A percentile compares a stretch with the other conserved stretches of the same genome.
These are phyloP conservation scores for Mugil cephalus DNA, from an alignment of 2,113 vertebrate species.

Conservation along the genomic window DNA sequence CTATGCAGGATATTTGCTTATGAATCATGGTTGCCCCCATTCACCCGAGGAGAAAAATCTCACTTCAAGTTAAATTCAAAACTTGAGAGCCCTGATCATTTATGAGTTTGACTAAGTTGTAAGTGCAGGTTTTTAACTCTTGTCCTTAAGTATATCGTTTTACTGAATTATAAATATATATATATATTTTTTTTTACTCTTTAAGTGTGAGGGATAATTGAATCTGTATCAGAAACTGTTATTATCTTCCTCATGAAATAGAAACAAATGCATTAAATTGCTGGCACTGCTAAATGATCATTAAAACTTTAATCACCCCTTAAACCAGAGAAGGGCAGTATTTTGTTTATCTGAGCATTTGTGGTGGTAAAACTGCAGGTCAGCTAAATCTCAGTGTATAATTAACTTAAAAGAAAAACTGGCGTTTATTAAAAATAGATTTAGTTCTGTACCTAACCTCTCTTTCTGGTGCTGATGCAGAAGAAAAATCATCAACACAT, in stretches of 20 bases:
- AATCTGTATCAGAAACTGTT: neutral
- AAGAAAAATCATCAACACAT: constrained; percentile 16
- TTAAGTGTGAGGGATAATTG: neutral
- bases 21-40: no score
- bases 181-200: neutral
- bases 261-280: neutral
- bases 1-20: no score
- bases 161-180: neutral
- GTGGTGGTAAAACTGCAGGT: constrained; percentile 17
- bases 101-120: neutral
- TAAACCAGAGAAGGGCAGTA: neutral
- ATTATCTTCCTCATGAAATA: neutral
- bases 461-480: constrained; percentile 22
- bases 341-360: neutral
- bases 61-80: no score
- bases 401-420: constrained; percentile 34
- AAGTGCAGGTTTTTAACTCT: neutral
- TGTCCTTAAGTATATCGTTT: neutral
- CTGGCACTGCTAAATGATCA: neutral
- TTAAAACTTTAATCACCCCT: neutral
- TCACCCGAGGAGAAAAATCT: no score
- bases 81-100: no score
- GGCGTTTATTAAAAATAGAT: constrained; percentile 34
- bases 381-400: constrained; percentile 15
- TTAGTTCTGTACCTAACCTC: neutral